Base-by-base conservation (phyloP, 1,140 invertebrate genomes). In the Drosophila azteca region DNA sequence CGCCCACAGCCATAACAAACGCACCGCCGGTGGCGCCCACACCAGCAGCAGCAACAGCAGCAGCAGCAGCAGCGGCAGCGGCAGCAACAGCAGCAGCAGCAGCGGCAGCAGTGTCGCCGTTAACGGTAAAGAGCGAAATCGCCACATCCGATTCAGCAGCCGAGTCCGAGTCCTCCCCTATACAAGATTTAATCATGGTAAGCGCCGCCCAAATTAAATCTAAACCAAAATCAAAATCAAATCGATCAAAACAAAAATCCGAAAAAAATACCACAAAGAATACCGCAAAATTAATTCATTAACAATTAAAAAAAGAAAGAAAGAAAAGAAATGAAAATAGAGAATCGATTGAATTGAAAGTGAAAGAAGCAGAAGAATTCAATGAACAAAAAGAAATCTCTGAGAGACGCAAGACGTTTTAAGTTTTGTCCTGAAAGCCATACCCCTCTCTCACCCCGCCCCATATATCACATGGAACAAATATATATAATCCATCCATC, bases 151-250 rank as follows among this genome's bases (percentile, higher is more conserved):
- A 87, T 82, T 88, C 83, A 67, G 74, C 79, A 73, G 73, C 73
- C 63, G 73, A 77, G 63, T 73, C 73, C 76, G 79, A 88, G 65
- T 79, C 83, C 77, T 88, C 83, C 84, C 83, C 83, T 79, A 77
- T 88, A 89, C 84, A 88, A 88, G 83, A 88, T 67, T 84, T 88
- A 83, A 88, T 88, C 60, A 88, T 88, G 83, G 83, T 88, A 88
- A 88, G 83, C 83, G 83, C 41, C 84, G 83, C 68, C 76, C 71
- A 75, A 63, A 77, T 31, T 41, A 51, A 76, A 64, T 63, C 61
- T 5, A 24, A 64, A 57, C 13, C 66, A 62, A 57, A 66, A 63
- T 26, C 24, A 50, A 72, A 82, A 63, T 9, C 61, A 24, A 24
- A 5, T 20, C 0, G 61, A 57, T 22, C 66, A 59, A 57, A 66